Percentiles rank a stretch among this genome's conserved stretches.
phyloP scores from a whole-genome alignment of 2,888 invertebrate genomes.

The Zelleria hepariella region DNA sequence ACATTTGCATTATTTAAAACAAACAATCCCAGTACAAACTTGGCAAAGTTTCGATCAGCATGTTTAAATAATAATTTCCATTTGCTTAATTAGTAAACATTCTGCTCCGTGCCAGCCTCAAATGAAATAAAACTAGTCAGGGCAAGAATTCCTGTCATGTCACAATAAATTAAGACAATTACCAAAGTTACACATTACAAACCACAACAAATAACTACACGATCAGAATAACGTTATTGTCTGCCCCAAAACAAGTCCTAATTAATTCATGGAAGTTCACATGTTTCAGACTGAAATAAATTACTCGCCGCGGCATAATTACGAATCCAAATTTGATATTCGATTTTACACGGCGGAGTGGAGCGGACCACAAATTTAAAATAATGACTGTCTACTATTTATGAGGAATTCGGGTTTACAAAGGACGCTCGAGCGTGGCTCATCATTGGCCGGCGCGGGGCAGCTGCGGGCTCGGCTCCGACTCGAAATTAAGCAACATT shows the following conservation, averaged over 20 bases:
- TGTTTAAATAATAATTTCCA: constrained; percentile 5
- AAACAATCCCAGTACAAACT: background rate
- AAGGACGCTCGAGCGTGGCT: constrained; percentile 38
- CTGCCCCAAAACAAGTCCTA: background rate
- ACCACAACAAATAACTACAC: background rate
- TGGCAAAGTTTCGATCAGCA: background rate
- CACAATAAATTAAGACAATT: background rate
- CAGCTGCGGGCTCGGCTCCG: constrained; percentile 54
- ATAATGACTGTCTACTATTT: constrained; percentile 35
- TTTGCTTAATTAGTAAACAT: constrained; percentile 8
- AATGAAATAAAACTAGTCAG: background rate
- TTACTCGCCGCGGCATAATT: background rate
- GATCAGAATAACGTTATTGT: background rate
- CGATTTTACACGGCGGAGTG: constrained; percentile 3
- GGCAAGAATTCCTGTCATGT: no score
- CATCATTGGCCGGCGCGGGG: constrained; percentile 58
- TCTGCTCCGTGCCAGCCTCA: background rate
- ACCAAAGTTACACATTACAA: background rate
- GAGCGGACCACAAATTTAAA: constrained; percentile 12
- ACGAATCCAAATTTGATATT: background rate
- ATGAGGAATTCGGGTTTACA: constrained; percentile 52
- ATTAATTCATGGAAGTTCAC: background rate
- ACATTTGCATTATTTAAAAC: background rate
- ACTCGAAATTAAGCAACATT: constrained; percentile 61
- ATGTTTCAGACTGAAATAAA: background rate